Base-by-base conservation (phyloP, 53 echinoderm and acorn worm species). In the Henricia sp. region DNA sequence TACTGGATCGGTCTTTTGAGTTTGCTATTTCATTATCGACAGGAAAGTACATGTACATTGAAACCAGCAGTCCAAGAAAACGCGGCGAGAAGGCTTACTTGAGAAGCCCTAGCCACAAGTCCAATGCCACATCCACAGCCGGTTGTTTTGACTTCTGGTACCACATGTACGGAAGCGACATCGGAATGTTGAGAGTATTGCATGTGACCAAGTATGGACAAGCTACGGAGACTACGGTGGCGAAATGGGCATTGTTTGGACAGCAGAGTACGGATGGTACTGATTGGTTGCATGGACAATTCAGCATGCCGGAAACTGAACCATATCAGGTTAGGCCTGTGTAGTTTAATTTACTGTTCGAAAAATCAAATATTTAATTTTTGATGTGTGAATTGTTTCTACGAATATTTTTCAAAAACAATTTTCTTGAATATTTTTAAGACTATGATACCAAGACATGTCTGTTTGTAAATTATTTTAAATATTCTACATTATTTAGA, bases 41-140 rank as follows among this genome's bases (percentile, higher is more conserved):
- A 87, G 93, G 93, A 19, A 88, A 71, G 38, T 93, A 93, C 85
- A 84, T 93, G 58, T 90, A 83, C 72, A 90, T 90, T 34, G 93
- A 93, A 52, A 90, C 90, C 13, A 82, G 75, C 48, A 70, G 65
- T 16, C 93, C 90, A 6, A 64, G 88, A 0, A 17, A 36, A 12
- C 55, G 48, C 0, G 86, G 74, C 0, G 92, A 92, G 4, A 68
- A 74, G 17, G 92, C 92, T 0, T 20, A 83, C 16, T 40, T 89
- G 35, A 50, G 67, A 14, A 91, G 91, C 44, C 37, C 84, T 2
- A 43, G 83, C 1, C 32, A 30, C 23, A 24, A 86, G 14, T 54
- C 86, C 38, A 87, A 82, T 12, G 30, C 82, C 8, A 71, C 63
- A 17, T 67, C 82, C 12, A 58, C 53, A 6, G 41, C 77, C 32